phyloP scores from a whole-genome alignment of 2,797 vertebrate species.

The Karalla daura region DNA sequence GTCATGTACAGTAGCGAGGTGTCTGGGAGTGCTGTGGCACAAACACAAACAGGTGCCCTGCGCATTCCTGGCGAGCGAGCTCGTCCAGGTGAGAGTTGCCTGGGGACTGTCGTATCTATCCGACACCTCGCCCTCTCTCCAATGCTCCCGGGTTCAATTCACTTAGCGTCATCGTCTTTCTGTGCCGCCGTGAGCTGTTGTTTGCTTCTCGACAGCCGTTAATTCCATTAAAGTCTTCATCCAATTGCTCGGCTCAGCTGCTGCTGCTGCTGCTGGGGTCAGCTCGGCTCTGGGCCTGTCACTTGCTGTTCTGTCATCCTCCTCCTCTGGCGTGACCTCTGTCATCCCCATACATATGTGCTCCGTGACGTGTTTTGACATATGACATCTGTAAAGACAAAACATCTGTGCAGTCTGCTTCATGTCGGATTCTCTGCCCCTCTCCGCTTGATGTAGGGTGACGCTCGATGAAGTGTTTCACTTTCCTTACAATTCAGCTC shows the following conservation, averaged over 20 bases:
- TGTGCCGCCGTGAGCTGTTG: slow-evolving; percentile 42
- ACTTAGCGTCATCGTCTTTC: slow-evolving; percentile 27
- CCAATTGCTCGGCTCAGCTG: slow-evolving; percentile 56
- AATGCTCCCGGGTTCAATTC: slow-evolving; percentile 17
- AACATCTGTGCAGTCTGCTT: too few species aligned
- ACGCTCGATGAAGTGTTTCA: too few species aligned
- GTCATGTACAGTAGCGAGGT: slow-evolving; percentile 13
- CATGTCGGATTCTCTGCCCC: too few species aligned
- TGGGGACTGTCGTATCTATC: slow-evolving; percentile 10
- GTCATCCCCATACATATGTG: neutral
- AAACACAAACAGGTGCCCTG: neutral
- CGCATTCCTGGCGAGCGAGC: slow-evolving; percentile 13
- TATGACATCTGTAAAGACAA: neutral
- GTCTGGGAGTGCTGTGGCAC: too few species aligned
- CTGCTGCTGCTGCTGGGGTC: slow-evolving; percentile 45
- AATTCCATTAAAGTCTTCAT: slow-evolving; percentile 64
- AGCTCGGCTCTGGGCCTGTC: neutral
- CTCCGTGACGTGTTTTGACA: too few species aligned
- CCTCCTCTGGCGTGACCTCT: neutral
- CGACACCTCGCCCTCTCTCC: too few species aligned
- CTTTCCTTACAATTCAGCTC: too few species aligned
- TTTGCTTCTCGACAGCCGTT: slow-evolving; percentile 47
- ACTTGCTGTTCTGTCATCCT: slow-evolving; percentile 13
- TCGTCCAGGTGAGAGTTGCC: neutral
- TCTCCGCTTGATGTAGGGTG: too few species aligned